Evolutionary conservation across 2,113 vertebrate species (phyloP).

Genomic region (Ondatra zibethicus): DNA sequence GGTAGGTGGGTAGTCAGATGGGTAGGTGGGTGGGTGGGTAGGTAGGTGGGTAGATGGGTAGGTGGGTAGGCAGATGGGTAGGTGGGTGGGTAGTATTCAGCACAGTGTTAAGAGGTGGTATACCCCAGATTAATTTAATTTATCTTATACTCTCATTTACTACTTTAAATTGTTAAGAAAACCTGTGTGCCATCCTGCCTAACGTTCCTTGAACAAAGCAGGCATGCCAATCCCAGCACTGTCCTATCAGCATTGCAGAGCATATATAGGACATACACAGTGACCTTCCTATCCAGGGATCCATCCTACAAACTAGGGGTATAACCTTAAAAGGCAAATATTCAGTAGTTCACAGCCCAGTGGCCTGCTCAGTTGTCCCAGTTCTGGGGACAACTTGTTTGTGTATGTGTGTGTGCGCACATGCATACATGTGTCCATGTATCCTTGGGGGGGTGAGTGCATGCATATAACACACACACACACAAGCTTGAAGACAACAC

Average conservation of each 20-base stretch:
- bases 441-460: too few relatives aligned
- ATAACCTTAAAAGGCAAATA: constrained; percentile 7
- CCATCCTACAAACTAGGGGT: neutral
- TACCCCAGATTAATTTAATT: neutral
- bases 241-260: neutral
- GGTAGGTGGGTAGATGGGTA: neutral
- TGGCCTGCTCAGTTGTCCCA: neutral
- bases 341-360: neutral
- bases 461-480: neutral
- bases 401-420: too few relatives aligned
- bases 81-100: too few relatives aligned
- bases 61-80: too few relatives aligned
- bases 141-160: neutral
- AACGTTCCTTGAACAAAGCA: neutral
- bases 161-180: neutral
- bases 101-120: neutral
- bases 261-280: fast-evolving
- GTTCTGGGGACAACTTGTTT: neutral
- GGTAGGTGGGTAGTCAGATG: neutral
- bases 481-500: neutral
- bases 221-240: neutral
- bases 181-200: neutral
- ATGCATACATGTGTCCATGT: neutral
- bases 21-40: too few relatives aligned
- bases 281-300: neutral